Evolutionary conservation across 2,113 vertebrate species (phyloP).

Genomic region (Proteles cristata): DNA sequence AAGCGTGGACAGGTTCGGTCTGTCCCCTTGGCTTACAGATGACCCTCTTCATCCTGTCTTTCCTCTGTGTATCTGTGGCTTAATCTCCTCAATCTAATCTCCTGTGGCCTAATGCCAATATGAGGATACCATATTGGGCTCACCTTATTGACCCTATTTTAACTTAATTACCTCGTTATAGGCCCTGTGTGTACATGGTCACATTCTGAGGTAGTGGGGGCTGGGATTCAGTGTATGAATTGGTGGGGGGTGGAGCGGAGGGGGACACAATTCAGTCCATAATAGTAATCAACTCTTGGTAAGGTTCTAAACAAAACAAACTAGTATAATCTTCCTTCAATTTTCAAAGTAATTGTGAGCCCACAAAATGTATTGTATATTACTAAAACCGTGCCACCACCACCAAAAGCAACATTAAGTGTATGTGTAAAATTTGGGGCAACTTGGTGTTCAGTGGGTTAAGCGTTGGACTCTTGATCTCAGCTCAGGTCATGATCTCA

Average conservation of each 20-base stretch:
- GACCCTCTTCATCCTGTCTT: background rate
- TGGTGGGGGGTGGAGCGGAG: background rate
- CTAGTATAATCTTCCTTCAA: background rate
- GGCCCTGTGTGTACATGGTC: background rate
- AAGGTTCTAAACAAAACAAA: background rate
- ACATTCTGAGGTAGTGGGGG: background rate
- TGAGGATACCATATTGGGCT: background rate
- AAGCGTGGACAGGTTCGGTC: accelerated
- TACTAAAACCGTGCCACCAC: background rate
- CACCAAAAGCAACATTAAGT: background rate
- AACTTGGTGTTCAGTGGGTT: no score
- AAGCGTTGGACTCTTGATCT: no score
- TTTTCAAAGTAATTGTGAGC: background rate
- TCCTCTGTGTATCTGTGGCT: background rate
- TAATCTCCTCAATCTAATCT: background rate
- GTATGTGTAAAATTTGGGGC: background rate
- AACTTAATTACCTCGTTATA: background rate
- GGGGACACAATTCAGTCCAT: background rate
- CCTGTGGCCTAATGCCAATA: no score
- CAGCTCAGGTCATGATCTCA: no score
- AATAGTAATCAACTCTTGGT: background rate
- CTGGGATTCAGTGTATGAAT: background rate
- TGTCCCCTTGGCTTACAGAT: background rate
- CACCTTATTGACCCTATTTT: background rate
- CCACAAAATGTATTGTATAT: background rate